Base-by-base conservation (phyloP, 2,888 invertebrate species). In the Pammene fasciana region DNA sequence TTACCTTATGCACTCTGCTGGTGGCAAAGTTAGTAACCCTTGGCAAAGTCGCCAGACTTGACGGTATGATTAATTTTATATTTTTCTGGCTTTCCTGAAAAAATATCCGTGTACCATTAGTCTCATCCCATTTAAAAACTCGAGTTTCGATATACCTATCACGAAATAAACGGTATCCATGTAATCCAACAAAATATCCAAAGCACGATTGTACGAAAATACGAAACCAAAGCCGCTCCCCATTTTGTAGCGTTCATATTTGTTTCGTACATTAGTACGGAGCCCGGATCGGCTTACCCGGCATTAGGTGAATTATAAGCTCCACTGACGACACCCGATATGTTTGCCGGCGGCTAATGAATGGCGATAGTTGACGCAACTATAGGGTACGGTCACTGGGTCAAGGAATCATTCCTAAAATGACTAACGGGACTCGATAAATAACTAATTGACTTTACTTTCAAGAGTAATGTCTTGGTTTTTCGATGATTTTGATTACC, bases 221-320 rank as follows among this genome's bases (percentile, higher is more conserved):
- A 14, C 50, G 57, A 50, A 64, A 57, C 64, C 45, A 45, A 45
- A 57, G 62, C 50, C 52, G 59, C 59, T 67, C 66, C 66, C 66
- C 26, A 59, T 65, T 62, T 57, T 71, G 68, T 74, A 74, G 73
- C 79, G 77, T 79, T 75, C 79, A 82, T 85, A 85, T 85, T 86
- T 83, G 80, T 80, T 78, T 79, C 78, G 82, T 86, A 88, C 90
- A 90, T 91, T 90, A 90, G 89, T 85, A 50, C 11, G 71, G 81
- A 55, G 60, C 13, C 34, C 36, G 82, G 86, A 88, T 92, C 89
- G 80, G 81, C 86, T 92, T 92, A 88, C 89, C 84, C 88, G 83
- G 88, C 91, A 91, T 92, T 92, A 92, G 91, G 89, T 89, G 90
- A 92, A 92, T 92, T 91, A 91, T 89, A 90, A 89, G 90, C 89